Evolutionary conservation across 2,888 invertebrate species (phyloP).

Genomic region (Amiota minor): DNA sequence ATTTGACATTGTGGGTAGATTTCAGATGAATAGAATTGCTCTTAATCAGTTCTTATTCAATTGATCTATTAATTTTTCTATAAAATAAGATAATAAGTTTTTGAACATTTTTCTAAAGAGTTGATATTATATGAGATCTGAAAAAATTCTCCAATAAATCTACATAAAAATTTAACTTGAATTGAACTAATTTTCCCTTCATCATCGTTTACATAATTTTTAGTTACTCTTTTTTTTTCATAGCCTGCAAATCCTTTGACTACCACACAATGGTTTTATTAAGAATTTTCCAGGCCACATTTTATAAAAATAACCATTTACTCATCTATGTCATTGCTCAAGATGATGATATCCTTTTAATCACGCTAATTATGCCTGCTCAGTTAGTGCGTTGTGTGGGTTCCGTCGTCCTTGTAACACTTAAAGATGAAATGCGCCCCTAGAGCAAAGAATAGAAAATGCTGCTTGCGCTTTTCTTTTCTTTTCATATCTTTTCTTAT

Average conservation of each 20-base stretch:
- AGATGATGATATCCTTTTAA: not conserved
- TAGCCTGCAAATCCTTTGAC: not conserved
- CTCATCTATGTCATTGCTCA: not conserved
- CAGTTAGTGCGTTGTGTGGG: not conserved
- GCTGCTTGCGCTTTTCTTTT: not conserved
- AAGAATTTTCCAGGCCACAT: not conserved
- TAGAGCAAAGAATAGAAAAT: not conserved
- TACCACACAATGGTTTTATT: not conserved
- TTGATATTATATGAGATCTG: too few relatives aligned
- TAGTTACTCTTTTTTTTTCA: not conserved
- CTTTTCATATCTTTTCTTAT: not conserved
- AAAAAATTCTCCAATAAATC: too few relatives aligned
- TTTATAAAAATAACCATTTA: not conserved
- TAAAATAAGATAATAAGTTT: too few relatives aligned
- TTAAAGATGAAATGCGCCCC: not conserved
- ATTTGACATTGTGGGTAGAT: too few relatives aligned
- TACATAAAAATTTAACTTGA: too few relatives aligned
- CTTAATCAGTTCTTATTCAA: too few relatives aligned
- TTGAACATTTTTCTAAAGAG: too few relatives aligned
- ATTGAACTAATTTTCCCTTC: too few relatives aligned
- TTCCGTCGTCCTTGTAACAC: constrained; percentile 11
- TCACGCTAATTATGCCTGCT: constrained; percentile 15
- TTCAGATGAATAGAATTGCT: too few relatives aligned
- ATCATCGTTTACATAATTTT: too few relatives aligned
- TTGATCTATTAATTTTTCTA: too few relatives aligned